Evolutionary conservation across 2,888 invertebrate genomes (phyloP).

Genomic region (Eulithis testata): DNA sequence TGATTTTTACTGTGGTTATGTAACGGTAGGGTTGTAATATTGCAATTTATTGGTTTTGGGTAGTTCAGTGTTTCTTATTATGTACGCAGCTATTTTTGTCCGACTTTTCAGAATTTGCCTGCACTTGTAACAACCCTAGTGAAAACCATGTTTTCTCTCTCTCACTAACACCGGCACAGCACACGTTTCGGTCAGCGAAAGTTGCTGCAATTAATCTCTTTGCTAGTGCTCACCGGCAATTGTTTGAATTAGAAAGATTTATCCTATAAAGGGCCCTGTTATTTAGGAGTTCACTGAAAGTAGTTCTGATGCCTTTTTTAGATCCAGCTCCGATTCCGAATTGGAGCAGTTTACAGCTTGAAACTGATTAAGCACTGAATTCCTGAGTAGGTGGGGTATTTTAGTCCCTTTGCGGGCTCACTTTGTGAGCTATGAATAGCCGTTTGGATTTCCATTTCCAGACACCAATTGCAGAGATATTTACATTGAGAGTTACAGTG

Average conservation of each 20-base stretch:
- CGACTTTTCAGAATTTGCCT: background rate
- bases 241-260: conserved; percentile 60
- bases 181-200: conserved; percentile 67
- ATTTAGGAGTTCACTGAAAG: conserved; percentile 43
- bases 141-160: conserved; percentile 59
- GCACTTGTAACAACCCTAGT: conserved; percentile 36
- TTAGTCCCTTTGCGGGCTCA: conserved; percentile 13
- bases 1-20: too few species aligned
- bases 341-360: conserved; percentile 29
- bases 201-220: conserved; percentile 71
- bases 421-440: conserved; percentile 20
- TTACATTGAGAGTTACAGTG: conserved; percentile 12
- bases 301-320: conserved; percentile 38
- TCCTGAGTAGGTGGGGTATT: conserved; percentile 23
- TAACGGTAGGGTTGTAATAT: too few species aligned
- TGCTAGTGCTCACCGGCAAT: conserved; percentile 58
- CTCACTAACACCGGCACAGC: conserved; percentile 49
- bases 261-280: conserved; percentile 46
- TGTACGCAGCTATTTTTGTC: too few species aligned
- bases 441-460: conserved; percentile 13
- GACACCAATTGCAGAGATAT: background rate
- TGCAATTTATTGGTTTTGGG: too few species aligned
- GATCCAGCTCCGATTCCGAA: conserved; percentile 33
- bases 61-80: too few species aligned
- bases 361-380: conserved; percentile 29